Conservation (phyloP, 1,140 invertebrate species). For the Cardiocondyla obscurior region DNA sequence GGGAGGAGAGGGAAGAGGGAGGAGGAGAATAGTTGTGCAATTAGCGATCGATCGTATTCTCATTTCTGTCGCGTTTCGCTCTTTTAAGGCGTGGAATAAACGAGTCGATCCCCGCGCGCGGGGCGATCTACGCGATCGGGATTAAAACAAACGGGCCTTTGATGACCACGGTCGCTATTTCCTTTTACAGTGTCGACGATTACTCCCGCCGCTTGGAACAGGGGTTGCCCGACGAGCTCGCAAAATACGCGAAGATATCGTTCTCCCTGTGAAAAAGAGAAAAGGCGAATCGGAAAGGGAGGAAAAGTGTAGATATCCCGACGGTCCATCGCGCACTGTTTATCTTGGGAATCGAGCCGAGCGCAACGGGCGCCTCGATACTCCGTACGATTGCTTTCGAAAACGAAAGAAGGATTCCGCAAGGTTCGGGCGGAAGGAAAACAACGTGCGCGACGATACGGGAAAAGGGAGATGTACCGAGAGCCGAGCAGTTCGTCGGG, state of each 20-base stretch:
- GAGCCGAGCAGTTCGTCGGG: constrained; percentile 72
- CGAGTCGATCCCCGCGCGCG: not conserved
- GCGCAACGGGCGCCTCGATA: constrained; percentile 40
- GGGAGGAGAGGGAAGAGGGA: too few species aligned
- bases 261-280: not conserved
- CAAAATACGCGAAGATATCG: constrained; percentile 18
- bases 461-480: constrained; percentile 75
- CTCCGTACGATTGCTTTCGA: constrained; percentile 42
- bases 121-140: not conserved
- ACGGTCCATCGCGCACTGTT: constrained; percentile 34
- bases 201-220: not conserved
- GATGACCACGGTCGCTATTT: constrained; percentile 8
- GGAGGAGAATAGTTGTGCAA: not conserved
- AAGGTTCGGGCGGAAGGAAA: constrained; percentile 35
- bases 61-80: not conserved
- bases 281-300: constrained; percentile 26
- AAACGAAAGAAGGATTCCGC: constrained; percentile 38
- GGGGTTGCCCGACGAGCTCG: constrained; percentile 22
- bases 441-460: constrained; percentile 37
- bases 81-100: not conserved
- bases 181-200: constrained; percentile 25
- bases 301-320: constrained; percentile 37
- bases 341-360: constrained; percentile 51
- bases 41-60: not conserved
- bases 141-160: constrained; percentile 18